Evolutionary conservation across 2,113 vertebrate species (phyloP).

Genomic region (Butorides virescens): DNA sequence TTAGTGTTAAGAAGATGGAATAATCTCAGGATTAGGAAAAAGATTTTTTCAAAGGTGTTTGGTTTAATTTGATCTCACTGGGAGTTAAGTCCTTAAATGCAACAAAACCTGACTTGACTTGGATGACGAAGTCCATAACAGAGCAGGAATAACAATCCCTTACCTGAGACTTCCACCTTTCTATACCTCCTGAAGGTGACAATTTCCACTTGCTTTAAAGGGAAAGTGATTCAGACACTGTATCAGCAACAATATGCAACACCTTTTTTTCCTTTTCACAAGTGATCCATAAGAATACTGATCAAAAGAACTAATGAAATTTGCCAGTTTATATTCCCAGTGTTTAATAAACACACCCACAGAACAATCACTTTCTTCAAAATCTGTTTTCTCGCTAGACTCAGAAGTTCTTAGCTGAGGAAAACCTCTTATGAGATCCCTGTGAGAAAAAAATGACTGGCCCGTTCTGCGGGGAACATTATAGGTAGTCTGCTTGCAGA

Average conservation of each 20-base stretch:
- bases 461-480: neutral
- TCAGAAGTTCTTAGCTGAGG: neutral
- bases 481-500: neutral
- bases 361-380: neutral
- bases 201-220: neutral
- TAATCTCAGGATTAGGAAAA: neutral
- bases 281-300: neutral
- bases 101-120: neutral
- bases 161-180: neutral
- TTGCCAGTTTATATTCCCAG: neutral
- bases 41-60: neutral
- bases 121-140: neutral
- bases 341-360: neutral
- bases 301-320: neutral
- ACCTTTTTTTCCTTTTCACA: neutral
- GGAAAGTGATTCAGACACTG: neutral
- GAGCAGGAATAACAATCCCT: neutral
- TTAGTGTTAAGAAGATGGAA: neutral
- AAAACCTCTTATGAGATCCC: neutral
- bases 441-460: neutral
- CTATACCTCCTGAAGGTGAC: neutral
- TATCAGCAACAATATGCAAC: neutral
- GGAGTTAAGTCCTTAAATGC: neutral
- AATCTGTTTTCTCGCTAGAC: neutral
- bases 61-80: neutral